Conservation (phyloP, 53 echinoderm and acorn worm species). For the Crossaster papposus region DNA sequence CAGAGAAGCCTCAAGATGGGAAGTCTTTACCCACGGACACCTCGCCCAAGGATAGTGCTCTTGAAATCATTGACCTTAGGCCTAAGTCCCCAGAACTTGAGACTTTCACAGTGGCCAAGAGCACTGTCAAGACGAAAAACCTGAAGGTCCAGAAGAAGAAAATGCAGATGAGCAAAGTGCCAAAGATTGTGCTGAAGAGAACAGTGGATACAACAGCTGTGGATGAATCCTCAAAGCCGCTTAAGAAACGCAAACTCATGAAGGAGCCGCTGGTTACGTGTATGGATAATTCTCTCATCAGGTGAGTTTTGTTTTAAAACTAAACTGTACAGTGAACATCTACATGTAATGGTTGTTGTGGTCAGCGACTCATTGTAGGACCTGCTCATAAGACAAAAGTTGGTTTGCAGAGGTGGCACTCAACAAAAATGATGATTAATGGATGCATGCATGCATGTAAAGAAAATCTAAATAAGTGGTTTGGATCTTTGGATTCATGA, state of each 20-base stretch:
- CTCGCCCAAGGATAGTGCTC: neutral
- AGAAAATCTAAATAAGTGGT: too few species aligned
- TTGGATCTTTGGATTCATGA: too few species aligned
- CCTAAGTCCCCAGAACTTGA: neutral
- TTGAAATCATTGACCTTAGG: neutral
- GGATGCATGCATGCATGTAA: neutral
- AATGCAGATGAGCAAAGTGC: slow-evolving; percentile 46
- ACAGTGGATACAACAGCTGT: slow-evolving; percentile 38
- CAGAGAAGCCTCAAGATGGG: neutral
- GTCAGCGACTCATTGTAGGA: too few species aligned
- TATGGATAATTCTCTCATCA: slow-evolving; percentile 36
- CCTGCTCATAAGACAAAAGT: too few species aligned
- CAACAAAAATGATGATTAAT: too few species aligned
- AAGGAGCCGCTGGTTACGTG: slow-evolving; percentile 72
- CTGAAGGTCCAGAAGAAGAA: slow-evolving; percentile 51
- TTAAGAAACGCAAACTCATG: slow-evolving; percentile 95
- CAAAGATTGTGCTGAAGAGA: slow-evolving; percentile 50
- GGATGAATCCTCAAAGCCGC: slow-evolving; percentile 90
- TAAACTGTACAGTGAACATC: too few species aligned
- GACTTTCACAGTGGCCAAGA: slow-evolving; percentile 43
- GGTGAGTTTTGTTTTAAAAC: slow-evolving; percentile 35
- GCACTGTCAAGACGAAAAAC: neutral
- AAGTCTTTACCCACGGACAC: too few species aligned
- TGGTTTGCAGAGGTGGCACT: neutral
- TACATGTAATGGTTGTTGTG: too few species aligned